These are phyloP conservation scores for Cotesia typhae DNA, from an alignment of 1,140 invertebrate genomes.

Conservation along the genomic window DNA sequence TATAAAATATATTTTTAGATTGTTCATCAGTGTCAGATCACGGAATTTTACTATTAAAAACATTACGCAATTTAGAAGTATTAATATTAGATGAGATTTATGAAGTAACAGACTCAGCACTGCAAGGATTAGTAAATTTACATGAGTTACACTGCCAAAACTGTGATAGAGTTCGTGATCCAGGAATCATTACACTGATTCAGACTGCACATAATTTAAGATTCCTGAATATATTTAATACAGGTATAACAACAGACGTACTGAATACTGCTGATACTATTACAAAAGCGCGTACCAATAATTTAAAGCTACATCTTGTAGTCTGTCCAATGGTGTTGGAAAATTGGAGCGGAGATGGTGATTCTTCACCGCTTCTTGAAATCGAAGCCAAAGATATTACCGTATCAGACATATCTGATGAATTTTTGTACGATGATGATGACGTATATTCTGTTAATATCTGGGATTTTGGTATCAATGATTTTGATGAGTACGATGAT, in stretches of 20 bases:
- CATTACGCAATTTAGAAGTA: neutral
- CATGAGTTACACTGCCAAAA: slow-evolving; percentile 11
- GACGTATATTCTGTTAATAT: neutral
- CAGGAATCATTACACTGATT: slow-evolving; percentile 1
- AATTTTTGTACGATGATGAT: neutral
- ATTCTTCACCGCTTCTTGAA: neutral
- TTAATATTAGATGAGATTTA: neutral
- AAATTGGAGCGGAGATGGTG: too few relatives aligned
- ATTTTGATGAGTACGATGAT: neutral
- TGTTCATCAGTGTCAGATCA: neutral
- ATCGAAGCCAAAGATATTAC: neutral
- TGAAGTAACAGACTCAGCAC: neutral
- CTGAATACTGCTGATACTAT: neutral
- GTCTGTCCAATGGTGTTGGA: neutral
- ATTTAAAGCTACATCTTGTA: neutral
- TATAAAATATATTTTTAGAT: neutral
- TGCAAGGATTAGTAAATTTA: neutral
- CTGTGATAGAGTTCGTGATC: neutral
- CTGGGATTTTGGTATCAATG: neutral
- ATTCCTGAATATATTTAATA: neutral
- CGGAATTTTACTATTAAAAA: neutral
- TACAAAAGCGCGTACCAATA: neutral
- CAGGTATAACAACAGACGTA: neutral
- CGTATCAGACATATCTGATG: neutral
- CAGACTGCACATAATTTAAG: neutral